Base-by-base conservation (phyloP, 2,113 vertebrate genomes). In the Chloebia gouldiae region DNA sequence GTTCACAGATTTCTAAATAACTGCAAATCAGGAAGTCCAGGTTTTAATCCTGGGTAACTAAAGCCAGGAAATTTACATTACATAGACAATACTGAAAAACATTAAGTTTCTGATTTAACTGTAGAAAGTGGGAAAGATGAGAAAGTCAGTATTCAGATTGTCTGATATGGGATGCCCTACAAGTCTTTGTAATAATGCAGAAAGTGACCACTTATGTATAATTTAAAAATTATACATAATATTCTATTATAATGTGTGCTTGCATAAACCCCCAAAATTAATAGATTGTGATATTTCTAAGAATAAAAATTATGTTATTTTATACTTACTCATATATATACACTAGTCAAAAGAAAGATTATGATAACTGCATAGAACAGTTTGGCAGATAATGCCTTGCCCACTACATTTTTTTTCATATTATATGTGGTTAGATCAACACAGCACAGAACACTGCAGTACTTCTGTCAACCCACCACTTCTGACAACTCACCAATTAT, bases 201-300 rank as follows among this genome's bases (percentile, higher is more conserved):
- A 53, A 15, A 24, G 27, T 40, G 11, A n/a, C n/a, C n/a, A n/a
- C n/a, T n/a, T n/a, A n/a, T n/a, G n/a, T n/a, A n/a, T n/a, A n/a
- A n/a, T n/a, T n/a, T 59, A 59, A 64, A 25, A 78, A 68, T n/a
- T 40, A 64, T 17, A 31, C 7, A 23, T 33, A 37, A 71, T 19
- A 15, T n/a, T 70, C 35, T 70, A 4, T 47, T 65, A 65, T 23
- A 70, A 2, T 19, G 6, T 4, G 3, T 35, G 20, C 12, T 50
- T 94, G 76, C 47, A 79, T 83, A 95, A 95, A 97, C 89, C 78
- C 73, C 44, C 51, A 60, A 60, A 91, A 95, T 56, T 78, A 92
- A 90, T 91, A 91, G 73, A 83, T 15, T 37, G 51, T 61, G 51
- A 77, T 17, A 5, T 65, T 95, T 93, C 75, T 86, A 80, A 79